Percentiles rank a stretch among this genome's conserved stretches.
These are phyloP conservation scores for Carduelis carduelis DNA, from an alignment of 2,797 vertebrate species.

Conservation along the genomic window DNA sequence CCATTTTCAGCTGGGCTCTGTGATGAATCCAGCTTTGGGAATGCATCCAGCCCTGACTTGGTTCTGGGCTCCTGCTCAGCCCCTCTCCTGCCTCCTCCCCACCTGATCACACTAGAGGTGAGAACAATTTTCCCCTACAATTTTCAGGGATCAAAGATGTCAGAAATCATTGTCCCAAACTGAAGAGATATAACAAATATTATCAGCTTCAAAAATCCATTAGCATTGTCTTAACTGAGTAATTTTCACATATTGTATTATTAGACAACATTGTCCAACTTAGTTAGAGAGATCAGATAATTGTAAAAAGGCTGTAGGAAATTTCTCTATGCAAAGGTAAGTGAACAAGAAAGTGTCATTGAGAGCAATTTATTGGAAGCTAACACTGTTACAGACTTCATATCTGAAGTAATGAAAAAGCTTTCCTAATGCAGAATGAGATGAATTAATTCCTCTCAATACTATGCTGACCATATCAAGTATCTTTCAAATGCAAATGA, in stretches of 20 bases:
- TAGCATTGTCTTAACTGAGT: not conserved
- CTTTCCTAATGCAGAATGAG: not conserved
- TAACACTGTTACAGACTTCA: not conserved
- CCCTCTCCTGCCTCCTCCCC: not conserved
- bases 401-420: not conserved
- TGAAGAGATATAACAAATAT: not conserved
- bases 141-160: not conserved
- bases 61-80: not conserved
- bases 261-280: not conserved
- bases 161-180: not conserved
- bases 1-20: not conserved
- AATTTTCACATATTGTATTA: not conserved
- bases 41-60: not conserved
- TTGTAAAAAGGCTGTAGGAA: not conserved
- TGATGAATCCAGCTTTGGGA: not conserved
- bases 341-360: not conserved
- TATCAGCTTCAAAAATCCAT: not conserved
- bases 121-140: not conserved
- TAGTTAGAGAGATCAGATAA: not conserved
- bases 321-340: not conserved
- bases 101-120: not conserved
- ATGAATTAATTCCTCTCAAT: not conserved
- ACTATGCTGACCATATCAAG: not conserved
- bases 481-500: slow-evolving; percentile 24
- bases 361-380: not conserved